Evolutionary conservation across 2,888 invertebrate species (phyloP).

Genomic region (Pimpla rufipes): DNA sequence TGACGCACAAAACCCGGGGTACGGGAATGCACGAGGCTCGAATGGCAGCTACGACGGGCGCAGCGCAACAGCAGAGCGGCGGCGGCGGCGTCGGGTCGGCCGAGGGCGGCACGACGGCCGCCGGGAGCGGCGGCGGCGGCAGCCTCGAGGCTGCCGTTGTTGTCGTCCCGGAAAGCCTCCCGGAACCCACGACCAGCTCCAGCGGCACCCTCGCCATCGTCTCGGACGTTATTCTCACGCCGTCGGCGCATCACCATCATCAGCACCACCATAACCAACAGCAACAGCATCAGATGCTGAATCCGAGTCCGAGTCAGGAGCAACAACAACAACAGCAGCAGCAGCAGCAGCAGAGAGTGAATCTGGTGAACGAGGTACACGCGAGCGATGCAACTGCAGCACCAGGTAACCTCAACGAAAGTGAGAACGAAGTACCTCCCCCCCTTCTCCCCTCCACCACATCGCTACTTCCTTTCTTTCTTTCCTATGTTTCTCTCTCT

Average conservation of each 20-base stretch:
- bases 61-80: slow-evolving; percentile 67
- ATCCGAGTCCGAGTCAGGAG: too few species aligned
- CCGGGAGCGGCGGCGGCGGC: slow-evolving; percentile 12
- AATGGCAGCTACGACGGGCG: slow-evolving; percentile 80
- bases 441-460: neutral
- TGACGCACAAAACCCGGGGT: slow-evolving; percentile 11
- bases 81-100: slow-evolving; percentile 64
- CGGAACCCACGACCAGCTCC: slow-evolving; percentile 59
- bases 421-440: slow-evolving; percentile 5
- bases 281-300: slow-evolving; percentile 7
- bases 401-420: slow-evolving; percentile 78
- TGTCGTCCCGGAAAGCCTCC: slow-evolving; percentile 60
- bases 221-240: slow-evolving; percentile 20
- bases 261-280: slow-evolving; percentile 1
- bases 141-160: slow-evolving; percentile 43
- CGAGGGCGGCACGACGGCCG: slow-evolving; percentile 63
- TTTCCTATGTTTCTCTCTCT: too few species aligned
- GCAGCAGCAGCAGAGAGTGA: slow-evolving; percentile 72
- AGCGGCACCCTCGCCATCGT: slow-evolving; percentile 10
- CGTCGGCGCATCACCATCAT: neutral
- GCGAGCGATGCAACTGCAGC: slow-evolving; percentile 70
- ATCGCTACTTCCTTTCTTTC: neutral
- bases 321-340: slow-evolving; percentile 56
- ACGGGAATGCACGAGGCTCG: slow-evolving; percentile 81
- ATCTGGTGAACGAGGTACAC: slow-evolving; percentile 73